Percentiles rank a stretch among this genome's conserved stretches.
These are phyloP conservation scores for Gambusia affinis DNA, from an alignment of 2,113 vertebrate genomes.

Conservation along the genomic window DNA sequence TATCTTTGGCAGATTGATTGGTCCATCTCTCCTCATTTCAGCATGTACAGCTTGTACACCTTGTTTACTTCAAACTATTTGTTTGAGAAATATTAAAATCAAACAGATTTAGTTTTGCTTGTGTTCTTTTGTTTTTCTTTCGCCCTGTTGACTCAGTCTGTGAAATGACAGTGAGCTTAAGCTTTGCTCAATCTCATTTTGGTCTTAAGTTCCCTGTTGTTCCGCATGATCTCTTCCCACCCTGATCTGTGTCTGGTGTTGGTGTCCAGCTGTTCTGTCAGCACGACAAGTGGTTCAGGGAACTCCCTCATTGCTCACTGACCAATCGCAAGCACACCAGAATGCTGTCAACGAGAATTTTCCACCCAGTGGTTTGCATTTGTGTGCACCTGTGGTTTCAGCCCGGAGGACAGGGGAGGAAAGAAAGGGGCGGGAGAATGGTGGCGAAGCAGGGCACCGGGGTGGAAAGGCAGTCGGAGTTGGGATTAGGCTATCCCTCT, in stretches of 20 bases:
- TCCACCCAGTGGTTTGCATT: conserved; percentile 72
- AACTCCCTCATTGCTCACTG: conserved; percentile 74
- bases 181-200: conserved; percentile 62
- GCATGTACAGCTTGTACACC: background rate
- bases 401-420: conserved; percentile 56
- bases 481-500: conserved; percentile 64
- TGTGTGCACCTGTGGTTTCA: conserved; percentile 73
- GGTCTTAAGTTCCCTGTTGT: conserved; percentile 55
- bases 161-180: conserved; percentile 58
- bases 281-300: conserved; percentile 76
- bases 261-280: conserved; percentile 75
- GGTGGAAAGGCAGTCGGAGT: conserved; percentile 63
- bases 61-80: conserved; percentile 13
- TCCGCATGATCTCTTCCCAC: conserved; percentile 61
- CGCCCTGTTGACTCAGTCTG: conserved; percentile 20
- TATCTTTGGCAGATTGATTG: background rate
- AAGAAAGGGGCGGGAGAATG: conserved; percentile 24
- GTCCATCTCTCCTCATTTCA: background rate
- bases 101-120: conserved; percentile 15
- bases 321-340: conserved; percentile 72
- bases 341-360: conserved; percentile 73
- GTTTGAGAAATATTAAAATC: conserved; percentile 6
- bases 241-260: conserved; percentile 59
- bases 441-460: conserved; percentile 50
- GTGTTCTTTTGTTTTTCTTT: conserved; percentile 3